A percentile compares a stretch with the other conserved stretches of the same genome.
These are phyloP conservation scores for Rhinopomastus cyanomelas DNA, from an alignment of 2,113 vertebrate species.

Conservation along the genomic window DNA sequence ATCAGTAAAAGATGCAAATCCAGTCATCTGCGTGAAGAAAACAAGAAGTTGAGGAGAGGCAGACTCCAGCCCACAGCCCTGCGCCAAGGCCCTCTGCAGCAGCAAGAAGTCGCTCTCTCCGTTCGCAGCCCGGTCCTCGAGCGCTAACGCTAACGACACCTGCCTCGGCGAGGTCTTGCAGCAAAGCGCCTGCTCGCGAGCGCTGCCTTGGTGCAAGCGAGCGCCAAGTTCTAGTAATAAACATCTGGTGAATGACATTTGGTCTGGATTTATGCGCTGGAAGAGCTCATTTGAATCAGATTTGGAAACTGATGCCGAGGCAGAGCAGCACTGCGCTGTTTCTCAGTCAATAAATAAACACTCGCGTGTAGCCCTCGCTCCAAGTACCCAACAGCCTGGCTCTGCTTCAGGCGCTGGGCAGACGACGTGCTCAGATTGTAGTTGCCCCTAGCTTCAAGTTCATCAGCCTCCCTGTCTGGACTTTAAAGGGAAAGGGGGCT, in stretches of 20 bases:
- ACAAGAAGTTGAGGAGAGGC: background rate
- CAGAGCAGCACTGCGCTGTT: background rate
- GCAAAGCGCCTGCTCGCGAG: constrained; percentile 54
- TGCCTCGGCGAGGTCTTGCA: constrained; percentile 53
- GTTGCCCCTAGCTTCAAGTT: background rate
- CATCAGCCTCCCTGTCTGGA: background rate
- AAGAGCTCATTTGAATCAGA: constrained; percentile 57
- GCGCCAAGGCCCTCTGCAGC: background rate
- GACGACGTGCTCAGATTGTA: background rate
- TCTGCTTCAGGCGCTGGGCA: background rate
- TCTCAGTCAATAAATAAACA: constrained; percentile 32
- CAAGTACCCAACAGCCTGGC: background rate
- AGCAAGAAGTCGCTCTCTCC: constrained; percentile 19
- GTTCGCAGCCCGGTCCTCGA: constrained; percentile 27
- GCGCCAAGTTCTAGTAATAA: constrained; percentile 60
- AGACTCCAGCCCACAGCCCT: constrained; percentile 25
- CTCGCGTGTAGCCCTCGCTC: background rate
- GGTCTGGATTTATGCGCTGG: constrained; percentile 22
- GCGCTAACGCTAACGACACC: constrained; percentile 56
- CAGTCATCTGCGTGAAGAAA: background rate
- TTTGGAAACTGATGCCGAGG: constrained; percentile 28
- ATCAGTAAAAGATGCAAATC: constrained; percentile 33
- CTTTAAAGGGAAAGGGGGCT: background rate
- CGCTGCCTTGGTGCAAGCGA: constrained; percentile 45
- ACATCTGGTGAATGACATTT: constrained; percentile 63